A percentile compares a stretch with the other conserved stretches of the same genome.
These are phyloP conservation scores for Triplophysa yarkandensis DNA, from an alignment of 2,797 vertebrate genomes.

Conservation along the genomic window DNA sequence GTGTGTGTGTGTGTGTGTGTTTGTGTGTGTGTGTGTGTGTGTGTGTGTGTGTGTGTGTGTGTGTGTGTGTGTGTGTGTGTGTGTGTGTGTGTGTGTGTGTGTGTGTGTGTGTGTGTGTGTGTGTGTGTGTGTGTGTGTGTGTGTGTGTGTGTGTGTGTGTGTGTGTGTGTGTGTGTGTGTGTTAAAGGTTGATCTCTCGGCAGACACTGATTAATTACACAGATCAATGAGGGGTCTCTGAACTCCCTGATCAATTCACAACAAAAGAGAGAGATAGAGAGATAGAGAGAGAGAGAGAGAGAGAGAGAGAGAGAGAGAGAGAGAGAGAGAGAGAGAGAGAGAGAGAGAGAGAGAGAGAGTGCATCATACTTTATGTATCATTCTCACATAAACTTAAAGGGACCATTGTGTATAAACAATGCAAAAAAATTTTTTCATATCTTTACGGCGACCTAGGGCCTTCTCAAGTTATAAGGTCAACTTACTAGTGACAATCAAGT, in stretches of 20 bases:
- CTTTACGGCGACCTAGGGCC: background rate
- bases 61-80: slow-evolving; percentile 17
- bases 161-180: slow-evolving; percentile 24
- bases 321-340: background rate
- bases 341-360: background rate
- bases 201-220: slow-evolving; percentile 54
- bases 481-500: slow-evolving; percentile 82
- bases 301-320: background rate
- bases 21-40: slow-evolving; percentile 24
- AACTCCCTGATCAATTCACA: slow-evolving; percentile 52
- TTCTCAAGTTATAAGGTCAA: slow-evolving; percentile 33
- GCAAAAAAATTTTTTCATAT: background rate
- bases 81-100: slow-evolving; percentile 24
- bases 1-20: slow-evolving; percentile 16
- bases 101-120: background rate
- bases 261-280: slow-evolving; percentile 11
- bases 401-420: slow-evolving; percentile 8
- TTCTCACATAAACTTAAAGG: slow-evolving; percentile 32
- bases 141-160: slow-evolving; percentile 23
- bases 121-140: slow-evolving; percentile 17
- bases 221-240: slow-evolving; percentile 48
- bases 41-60: slow-evolving; percentile 25
- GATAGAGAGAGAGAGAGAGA: slow-evolving; percentile 21
- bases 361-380: slow-evolving; percentile 20
- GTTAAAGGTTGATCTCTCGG: slow-evolving; percentile 41